These are phyloP conservation scores for Sitta europaea DNA, from an alignment of 2,113 vertebrate species.

Conservation along the genomic window DNA sequence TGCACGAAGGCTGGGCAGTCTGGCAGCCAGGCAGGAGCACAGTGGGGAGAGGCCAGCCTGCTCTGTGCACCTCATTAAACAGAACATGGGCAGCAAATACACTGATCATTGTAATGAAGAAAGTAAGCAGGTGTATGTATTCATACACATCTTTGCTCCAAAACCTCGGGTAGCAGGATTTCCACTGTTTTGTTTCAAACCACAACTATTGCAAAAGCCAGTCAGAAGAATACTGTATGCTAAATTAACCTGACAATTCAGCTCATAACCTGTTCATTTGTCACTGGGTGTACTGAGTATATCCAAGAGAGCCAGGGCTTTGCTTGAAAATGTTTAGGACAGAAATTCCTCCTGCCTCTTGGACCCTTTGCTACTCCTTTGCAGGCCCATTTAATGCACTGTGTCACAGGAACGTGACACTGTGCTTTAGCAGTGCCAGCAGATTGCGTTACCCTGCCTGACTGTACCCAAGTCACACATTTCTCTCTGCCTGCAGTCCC, in stretches of 20 bases:
- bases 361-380: conserved; percentile 13
- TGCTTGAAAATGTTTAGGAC: conserved; percentile 22
- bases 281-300: background rate
- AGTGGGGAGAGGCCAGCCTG: background rate
- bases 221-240: conserved; percentile 2
- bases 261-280: background rate
- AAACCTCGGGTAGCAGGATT: background rate
- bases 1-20: background rate
- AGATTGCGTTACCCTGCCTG: conserved; percentile 45
- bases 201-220: background rate
- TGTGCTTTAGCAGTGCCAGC: conserved; percentile 28
- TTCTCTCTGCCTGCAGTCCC: conserved; percentile 58
- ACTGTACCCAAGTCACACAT: conserved; percentile 57
- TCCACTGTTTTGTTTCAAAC: conserved; percentile 29
- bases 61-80: background rate
- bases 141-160: background rate
- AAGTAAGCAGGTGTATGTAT: background rate
- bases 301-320: background rate
- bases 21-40: background rate
- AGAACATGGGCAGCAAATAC: background rate
- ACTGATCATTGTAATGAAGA: background rate
- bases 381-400: background rate
- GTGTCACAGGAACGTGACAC: conserved; percentile 27
- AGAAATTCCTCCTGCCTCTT: background rate
- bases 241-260: conserved; percentile 43